Percentiles rank a stretch among this genome's conserved stretches.
These are phyloP conservation scores for Thaumatotibia leucotreta DNA, from an alignment of 1,140 invertebrate genomes.

Conservation along the genomic window DNA sequence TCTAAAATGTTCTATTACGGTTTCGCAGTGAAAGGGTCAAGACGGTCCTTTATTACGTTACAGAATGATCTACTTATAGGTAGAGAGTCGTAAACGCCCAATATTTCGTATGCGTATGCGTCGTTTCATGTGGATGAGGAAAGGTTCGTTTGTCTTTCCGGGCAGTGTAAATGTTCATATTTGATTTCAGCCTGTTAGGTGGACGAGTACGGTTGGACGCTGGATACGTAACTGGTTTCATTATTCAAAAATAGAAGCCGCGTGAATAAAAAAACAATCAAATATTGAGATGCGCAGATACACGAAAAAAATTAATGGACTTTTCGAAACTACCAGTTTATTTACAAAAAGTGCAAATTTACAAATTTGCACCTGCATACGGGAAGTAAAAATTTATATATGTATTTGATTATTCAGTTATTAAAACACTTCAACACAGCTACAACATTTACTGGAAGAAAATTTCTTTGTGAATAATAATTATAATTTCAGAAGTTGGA, in stretches of 20 bases:
- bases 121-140: background rate
- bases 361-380: too few species aligned
- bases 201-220: slow-evolving; percentile 22
- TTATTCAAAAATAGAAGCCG: background rate
- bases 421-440: too few species aligned
- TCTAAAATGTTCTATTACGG: background rate
- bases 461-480: too few species aligned
- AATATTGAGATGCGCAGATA: too few species aligned
- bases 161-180: slow-evolving; percentile 51
- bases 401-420: too few species aligned
- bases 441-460: too few species aligned
- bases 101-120: background rate
- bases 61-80: background rate
- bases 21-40: background rate
- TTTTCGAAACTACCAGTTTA: too few species aligned
- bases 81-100: background rate
- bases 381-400: too few species aligned
- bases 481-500: too few species aligned
- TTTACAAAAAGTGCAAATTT: too few species aligned
- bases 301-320: too few species aligned
- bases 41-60: background rate
- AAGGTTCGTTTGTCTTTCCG: slow-evolving; percentile 50
- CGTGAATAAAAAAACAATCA: background rate
- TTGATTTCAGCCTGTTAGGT: slow-evolving; percentile 48
- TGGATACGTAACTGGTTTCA: slow-evolving; percentile 10